Percentiles rank a stretch among this genome's conserved stretches.
Conservation (phyloP, 2,797 vertebrate species). For the Eidolon dupreanum region DNA sequence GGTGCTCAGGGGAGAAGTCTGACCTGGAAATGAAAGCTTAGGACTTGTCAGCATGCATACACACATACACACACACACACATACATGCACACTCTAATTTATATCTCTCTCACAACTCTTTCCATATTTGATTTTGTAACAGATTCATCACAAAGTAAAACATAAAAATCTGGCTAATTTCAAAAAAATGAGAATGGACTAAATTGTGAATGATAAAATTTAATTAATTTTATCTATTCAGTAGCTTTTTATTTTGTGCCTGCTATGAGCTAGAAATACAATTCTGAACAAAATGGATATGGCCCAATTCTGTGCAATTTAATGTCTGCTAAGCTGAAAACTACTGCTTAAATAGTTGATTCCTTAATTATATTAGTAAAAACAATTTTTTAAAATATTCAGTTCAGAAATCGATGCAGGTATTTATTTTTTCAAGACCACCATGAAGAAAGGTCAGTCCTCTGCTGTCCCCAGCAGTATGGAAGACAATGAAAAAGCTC, state of each 20-base stretch:
- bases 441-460: not conserved
- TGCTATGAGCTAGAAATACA: not conserved
- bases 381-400: not conserved
- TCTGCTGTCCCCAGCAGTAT: not conserved
- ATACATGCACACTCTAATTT: not conserved
- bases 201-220: conserved; percentile 5
- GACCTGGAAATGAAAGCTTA: not conserved
- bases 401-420: not conserved
- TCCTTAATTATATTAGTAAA: not conserved
- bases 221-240: not conserved
- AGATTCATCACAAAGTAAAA: not conserved
- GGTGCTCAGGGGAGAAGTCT: not conserved
- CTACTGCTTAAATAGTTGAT: not conserved
- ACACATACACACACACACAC: accelerated
- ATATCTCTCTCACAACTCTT: not conserved
- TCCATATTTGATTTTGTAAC: not conserved
- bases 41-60: not conserved
- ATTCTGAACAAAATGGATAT: not conserved
- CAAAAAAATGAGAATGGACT: not conserved
- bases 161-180: not conserved
- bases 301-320: not conserved
- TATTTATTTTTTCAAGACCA: not conserved
- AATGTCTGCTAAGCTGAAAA: not conserved
- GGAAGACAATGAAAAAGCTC: not conserved
- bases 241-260: not conserved